Percentiles rank a stretch among this genome's conserved stretches.
Evolutionary conservation across 2,888 invertebrate species (phyloP).

Genomic region (Lasioglossum leucozonium): DNA sequence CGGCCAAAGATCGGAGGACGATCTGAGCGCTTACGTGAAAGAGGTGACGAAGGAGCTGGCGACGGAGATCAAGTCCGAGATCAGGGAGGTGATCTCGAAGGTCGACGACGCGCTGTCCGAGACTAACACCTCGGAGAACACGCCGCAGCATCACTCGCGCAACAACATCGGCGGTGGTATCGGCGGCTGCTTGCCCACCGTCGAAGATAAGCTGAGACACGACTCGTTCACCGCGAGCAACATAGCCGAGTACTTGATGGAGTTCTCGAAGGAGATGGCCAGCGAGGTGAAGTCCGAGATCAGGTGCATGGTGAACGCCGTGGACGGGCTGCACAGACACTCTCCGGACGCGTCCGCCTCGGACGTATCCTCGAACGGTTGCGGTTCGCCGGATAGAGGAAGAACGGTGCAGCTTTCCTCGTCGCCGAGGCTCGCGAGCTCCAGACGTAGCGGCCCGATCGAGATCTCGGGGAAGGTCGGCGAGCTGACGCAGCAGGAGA

Average conservation of each 20-base stretch:
- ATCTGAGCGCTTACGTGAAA: slow-evolving; percentile 90
- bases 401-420: slow-evolving; percentile 59
- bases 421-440: slow-evolving; percentile 64
- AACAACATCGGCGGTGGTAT: slow-evolving; percentile 56
- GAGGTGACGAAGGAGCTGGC: slow-evolving; percentile 92
- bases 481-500: slow-evolving; percentile 81
- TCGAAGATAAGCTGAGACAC: slow-evolving; percentile 80
- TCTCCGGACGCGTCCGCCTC: slow-evolving; percentile 77
- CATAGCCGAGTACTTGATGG: slow-evolving; percentile 91
- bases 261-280: slow-evolving; percentile 91
- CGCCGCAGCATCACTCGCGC: slow-evolving; percentile 79
- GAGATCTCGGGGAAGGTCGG: slow-evolving; percentile 75
- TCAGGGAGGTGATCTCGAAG: slow-evolving; percentile 91
- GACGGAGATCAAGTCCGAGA: slow-evolving; percentile 93
- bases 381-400: slow-evolving; percentile 80
- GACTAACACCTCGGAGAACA: slow-evolving; percentile 87
- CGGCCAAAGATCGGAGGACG: slow-evolving; percentile 85
- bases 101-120: slow-evolving; percentile 92
- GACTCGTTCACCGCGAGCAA: slow-evolving; percentile 91
- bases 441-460: slow-evolving; percentile 62
- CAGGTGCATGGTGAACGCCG: slow-evolving; percentile 86
- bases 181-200: slow-evolving; percentile 45
- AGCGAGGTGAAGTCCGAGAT: slow-evolving; percentile 92
- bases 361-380: slow-evolving; percentile 80
- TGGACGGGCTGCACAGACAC: slow-evolving; percentile 87